phyloP scores from a whole-genome alignment of 2,113 vertebrate genomes.

The Motacilla tschutschensis region DNA sequence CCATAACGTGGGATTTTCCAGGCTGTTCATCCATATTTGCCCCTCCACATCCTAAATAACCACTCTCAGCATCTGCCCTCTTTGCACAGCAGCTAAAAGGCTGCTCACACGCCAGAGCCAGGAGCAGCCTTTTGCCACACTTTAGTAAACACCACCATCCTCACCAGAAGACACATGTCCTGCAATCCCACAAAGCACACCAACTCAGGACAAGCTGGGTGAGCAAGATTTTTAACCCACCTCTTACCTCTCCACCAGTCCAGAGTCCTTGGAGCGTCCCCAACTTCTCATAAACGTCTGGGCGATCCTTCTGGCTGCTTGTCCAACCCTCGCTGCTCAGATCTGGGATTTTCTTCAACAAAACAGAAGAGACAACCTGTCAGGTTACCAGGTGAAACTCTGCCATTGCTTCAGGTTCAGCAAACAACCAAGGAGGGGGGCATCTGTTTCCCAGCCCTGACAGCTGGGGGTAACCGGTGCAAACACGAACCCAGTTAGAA shows the following conservation, averaged over 20 bases:
- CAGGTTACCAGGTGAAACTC: neutral
- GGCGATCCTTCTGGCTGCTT: neutral
- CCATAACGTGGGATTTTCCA: neutral
- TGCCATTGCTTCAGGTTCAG: neutral
- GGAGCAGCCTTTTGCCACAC: neutral
- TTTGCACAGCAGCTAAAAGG: neutral
- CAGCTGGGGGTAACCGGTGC: neutral
- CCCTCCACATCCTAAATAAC: neutral
- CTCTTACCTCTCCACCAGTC: conserved; percentile 47
- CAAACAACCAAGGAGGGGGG: neutral
- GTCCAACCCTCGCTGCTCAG: neutral
- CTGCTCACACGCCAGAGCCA: neutral
- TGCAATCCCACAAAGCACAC: neutral
- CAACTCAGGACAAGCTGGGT: neutral
- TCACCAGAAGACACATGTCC: neutral
- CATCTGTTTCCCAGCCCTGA: neutral
- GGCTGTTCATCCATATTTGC: neutral
- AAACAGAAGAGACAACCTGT: conserved; percentile 8
- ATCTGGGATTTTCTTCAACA: conserved; percentile 21
- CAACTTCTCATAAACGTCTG: conserved; percentile 34
- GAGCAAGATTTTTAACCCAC: neutral
- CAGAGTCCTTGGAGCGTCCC: neutral
- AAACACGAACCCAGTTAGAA: neutral
- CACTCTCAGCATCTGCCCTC: neutral
- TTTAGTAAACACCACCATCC: neutral